Conservation (phyloP, 2,797 vertebrate species). For the Phoebastria nigripes region DNA sequence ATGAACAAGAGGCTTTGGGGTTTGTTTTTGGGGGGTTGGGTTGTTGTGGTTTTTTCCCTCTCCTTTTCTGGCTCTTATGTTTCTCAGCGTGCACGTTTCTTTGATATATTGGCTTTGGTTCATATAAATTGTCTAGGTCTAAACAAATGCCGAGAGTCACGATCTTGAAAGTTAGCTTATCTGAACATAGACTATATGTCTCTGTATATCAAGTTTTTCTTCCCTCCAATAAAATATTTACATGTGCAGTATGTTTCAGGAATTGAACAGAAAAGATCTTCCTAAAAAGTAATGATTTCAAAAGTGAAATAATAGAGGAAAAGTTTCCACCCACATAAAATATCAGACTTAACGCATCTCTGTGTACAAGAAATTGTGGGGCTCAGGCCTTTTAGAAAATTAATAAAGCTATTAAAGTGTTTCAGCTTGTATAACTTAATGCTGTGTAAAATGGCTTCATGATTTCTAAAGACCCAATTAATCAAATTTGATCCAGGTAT, state of each 20-base stretch:
- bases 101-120: background rate
- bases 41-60: background rate
- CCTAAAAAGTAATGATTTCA: background rate
- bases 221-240: constrained; percentile 34
- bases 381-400: background rate
- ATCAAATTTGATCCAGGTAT: constrained; percentile 73
- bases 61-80: background rate
- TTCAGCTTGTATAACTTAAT: background rate
- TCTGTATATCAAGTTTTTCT: background rate
- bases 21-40: background rate
- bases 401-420: background rate
- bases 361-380: background rate
- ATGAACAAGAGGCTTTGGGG: background rate
- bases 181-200: background rate
- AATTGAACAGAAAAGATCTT: background rate
- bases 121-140: background rate
- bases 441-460: background rate
- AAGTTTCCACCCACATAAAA: background rate
- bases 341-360: background rate
- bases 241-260: background rate
- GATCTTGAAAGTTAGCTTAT: background rate
- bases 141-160: background rate
- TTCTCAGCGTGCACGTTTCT: background rate
- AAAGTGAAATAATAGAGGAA: background rate
- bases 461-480: background rate